Evolutionary conservation across 2,888 invertebrate species (phyloP).

Genomic region (Drosophila limbata): DNA sequence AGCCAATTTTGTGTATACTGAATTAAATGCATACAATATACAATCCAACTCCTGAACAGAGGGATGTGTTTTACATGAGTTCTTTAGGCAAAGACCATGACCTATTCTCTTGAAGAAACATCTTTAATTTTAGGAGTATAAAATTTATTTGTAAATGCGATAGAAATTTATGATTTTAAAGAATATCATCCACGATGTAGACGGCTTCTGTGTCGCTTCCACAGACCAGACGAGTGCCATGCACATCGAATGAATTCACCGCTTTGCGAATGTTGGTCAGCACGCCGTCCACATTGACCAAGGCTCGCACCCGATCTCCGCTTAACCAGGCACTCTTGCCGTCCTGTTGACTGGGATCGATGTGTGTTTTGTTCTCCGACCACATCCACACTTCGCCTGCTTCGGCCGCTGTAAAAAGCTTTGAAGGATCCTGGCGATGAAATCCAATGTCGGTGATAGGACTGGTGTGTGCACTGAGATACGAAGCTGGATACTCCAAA

Average conservation of each 20-base stretch:
- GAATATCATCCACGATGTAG: slow-evolving; percentile 90
- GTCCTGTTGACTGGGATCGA: slow-evolving; percentile 61
- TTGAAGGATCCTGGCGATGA: slow-evolving; percentile 93
- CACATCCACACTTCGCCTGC: slow-evolving; percentile 96
- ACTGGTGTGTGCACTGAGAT: slow-evolving; percentile 91
- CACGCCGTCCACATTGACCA: slow-evolving; percentile 87
- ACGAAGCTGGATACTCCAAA: slow-evolving; percentile 92
- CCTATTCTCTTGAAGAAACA: background rate
- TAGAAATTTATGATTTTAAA: slow-evolving; percentile 19
- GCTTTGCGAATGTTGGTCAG: slow-evolving; percentile 91
- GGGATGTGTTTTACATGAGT: background rate
- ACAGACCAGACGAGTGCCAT: slow-evolving; percentile 90
- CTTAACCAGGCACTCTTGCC: slow-evolving; percentile 88
- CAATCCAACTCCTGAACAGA: background rate
- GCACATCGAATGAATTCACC: slow-evolving; percentile 93
- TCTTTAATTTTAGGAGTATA: background rate
- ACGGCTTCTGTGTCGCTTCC: slow-evolving; percentile 96
- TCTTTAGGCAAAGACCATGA: background rate
- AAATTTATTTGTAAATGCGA: slow-evolving; percentile 19
- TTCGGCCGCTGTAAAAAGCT: slow-evolving; percentile 92
- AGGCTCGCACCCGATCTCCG: slow-evolving; percentile 89
- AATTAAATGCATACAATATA: slow-evolving; percentile 54
- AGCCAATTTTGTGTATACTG: slow-evolving; percentile 73
- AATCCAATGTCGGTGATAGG: slow-evolving; percentile 94
- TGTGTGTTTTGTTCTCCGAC: slow-evolving; percentile 89